Conservation (phyloP, 2,113 vertebrate species). For the Bettongia penicillata region DNA sequence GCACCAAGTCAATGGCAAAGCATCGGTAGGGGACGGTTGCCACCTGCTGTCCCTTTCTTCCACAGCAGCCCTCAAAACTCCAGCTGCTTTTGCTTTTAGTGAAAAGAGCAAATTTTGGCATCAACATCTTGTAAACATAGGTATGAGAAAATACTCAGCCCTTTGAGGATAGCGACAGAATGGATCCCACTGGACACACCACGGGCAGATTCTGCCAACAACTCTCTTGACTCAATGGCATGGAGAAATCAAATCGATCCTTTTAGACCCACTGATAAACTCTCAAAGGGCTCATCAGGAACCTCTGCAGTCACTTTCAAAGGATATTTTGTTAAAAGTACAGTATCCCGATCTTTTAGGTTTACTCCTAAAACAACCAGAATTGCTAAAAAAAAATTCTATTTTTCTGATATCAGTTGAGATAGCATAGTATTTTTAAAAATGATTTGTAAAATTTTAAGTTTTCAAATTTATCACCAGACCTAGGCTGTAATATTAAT, state of each 20-base stretch:
- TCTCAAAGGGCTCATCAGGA: conserved; percentile 37
- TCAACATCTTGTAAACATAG: conserved; percentile 36
- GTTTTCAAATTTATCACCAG: conserved; percentile 51
- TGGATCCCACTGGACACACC: background rate
- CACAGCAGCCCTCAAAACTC: conserved; percentile 14
- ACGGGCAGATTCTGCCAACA: conserved; percentile 28
- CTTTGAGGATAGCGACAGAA: conserved; percentile 9
- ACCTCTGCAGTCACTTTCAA: conserved; percentile 11
- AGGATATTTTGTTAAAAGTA: conserved; percentile 37
- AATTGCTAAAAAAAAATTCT: conserved; percentile 63
- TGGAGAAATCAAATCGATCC: conserved; percentile 30
- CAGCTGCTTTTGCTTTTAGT: accelerated
- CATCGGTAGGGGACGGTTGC: conserved; percentile 67
- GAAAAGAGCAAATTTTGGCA: conserved; percentile 24
- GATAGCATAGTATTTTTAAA: background rate
- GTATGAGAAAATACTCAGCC: conserved; percentile 56
- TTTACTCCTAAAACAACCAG: conserved; percentile 58
- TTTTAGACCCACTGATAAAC: background rate
- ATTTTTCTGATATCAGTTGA: conserved; percentile 50
- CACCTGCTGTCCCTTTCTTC: conserved; percentile 42
- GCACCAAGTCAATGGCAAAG: conserved; percentile 67
- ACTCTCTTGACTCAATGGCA: conserved; percentile 6
- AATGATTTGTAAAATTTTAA: conserved; percentile 26
- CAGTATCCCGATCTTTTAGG: conserved; percentile 49
- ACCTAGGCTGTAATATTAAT: conserved; percentile 74